Conservation (phyloP, 2,113 vertebrate species). For the Thinocorus orbignyianus region DNA sequence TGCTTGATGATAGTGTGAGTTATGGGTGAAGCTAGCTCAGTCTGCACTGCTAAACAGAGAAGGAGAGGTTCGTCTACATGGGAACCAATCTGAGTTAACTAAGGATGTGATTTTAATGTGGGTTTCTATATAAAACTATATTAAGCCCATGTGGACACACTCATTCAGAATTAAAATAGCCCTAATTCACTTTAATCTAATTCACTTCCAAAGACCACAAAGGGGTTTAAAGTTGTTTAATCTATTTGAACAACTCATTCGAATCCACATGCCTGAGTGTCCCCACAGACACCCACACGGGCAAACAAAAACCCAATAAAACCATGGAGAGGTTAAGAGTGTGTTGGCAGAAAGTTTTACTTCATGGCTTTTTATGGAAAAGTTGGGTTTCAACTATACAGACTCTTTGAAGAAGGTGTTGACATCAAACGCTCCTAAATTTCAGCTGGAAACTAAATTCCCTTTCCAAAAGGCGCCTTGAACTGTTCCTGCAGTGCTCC, state of each 20-base stretch:
- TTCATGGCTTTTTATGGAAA: conserved; percentile 4
- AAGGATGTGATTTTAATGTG: conserved; percentile 53
- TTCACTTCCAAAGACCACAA: conserved; percentile 63
- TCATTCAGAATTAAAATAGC: conserved; percentile 64
- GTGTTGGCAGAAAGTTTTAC: neutral
- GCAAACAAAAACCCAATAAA: conserved; percentile 41
- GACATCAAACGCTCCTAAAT: neutral
- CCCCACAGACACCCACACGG: conserved; percentile 43
- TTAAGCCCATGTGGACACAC: conserved; percentile 61
- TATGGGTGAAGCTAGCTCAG: neutral
- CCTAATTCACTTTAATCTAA: conserved; percentile 68
- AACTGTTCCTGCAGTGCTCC: neutral
- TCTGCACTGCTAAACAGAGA: neutral
- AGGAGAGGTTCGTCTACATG: neutral
- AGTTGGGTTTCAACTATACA: neutral
- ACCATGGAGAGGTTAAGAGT: neutral
- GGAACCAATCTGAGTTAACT: conserved; percentile 35
- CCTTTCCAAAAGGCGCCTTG: neutral
- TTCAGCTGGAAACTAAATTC: neutral
- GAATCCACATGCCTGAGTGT: conserved; percentile 38
- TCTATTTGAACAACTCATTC: conserved; percentile 63
- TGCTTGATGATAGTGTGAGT: neutral
- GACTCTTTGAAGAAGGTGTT: neutral
- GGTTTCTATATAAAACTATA: conserved; percentile 43
- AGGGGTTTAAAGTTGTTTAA: conserved; percentile 61